A percentile compares a stretch with the other conserved stretches of the same genome.
These are phyloP conservation scores for Heterodera filipjevi DNA, from an alignment of 2,888 invertebrate species.

Conservation along the genomic window DNA sequence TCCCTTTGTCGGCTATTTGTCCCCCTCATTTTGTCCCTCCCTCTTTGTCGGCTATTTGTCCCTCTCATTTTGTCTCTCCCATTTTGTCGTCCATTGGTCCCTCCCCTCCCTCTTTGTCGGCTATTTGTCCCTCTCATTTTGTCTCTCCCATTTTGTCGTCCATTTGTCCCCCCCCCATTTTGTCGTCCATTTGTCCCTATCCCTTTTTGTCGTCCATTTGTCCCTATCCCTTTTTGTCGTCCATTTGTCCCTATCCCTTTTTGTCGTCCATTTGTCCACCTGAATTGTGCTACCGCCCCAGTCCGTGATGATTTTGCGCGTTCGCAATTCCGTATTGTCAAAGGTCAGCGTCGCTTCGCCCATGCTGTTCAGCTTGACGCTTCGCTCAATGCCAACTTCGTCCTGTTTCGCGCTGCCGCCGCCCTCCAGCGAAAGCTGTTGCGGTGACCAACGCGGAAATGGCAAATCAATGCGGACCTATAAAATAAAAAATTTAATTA, in stretches of 20 bases:
- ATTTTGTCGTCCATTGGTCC: background rate
- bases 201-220: background rate
- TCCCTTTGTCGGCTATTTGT: background rate
- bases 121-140: background rate
- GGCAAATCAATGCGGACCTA: slow-evolving; percentile 55
- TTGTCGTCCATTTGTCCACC: background rate
- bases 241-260: background rate
- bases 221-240: background rate
- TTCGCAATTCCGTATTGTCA: slow-evolving; percentile 59
- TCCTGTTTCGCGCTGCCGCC: slow-evolving; percentile 25
- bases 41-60: background rate
- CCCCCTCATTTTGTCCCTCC: too few relatives aligned
- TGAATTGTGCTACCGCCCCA: slow-evolving; percentile 82
- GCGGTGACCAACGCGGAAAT: slow-evolving; percentile 50
- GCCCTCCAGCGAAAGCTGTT: slow-evolving; percentile 27
- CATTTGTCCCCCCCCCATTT: background rate
- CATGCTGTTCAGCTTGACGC: slow-evolving; percentile 56
- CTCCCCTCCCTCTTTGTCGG: background rate
- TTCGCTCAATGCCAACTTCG: slow-evolving; percentile 56
- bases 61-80: background rate
- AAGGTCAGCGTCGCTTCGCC: slow-evolving; percentile 62
- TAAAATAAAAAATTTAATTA: background rate
- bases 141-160: background rate
- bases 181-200: background rate
- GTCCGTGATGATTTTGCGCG: slow-evolving; percentile 72